Percentiles rank a stretch among this genome's conserved stretches.
Conservation (phyloP, 2,113 vertebrate genomes). For the Australoheros scitulus region DNA sequence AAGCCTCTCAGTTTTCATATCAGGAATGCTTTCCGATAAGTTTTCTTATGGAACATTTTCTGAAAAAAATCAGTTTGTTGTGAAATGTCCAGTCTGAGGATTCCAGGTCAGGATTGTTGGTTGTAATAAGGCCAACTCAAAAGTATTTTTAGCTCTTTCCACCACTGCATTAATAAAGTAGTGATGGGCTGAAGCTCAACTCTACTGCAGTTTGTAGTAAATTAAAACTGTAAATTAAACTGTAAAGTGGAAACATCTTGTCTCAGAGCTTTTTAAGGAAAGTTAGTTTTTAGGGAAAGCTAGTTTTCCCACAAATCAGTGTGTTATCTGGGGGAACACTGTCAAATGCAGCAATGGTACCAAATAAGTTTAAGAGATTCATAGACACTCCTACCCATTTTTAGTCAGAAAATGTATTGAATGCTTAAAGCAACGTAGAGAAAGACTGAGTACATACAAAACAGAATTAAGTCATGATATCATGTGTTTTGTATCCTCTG, state of each 20-base stretch:
- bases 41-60: background rate
- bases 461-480: background rate
- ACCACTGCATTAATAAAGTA: background rate
- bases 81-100: background rate
- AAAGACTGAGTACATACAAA: background rate
- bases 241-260: background rate
- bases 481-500: background rate
- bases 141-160: conserved; percentile 6
- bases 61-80: background rate
- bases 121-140: background rate
- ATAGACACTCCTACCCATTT: background rate
- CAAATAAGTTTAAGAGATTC: background rate
- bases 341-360: background rate
- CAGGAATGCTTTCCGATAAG: background rate
- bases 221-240: background rate
- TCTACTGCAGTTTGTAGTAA: background rate
- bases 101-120: background rate
- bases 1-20: background rate
- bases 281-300: background rate
- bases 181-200: background rate
- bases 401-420: background rate
- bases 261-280: background rate
- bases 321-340: background rate
- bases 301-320: background rate
- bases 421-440: background rate